Base-by-base conservation (phyloP, 2,113 vertebrate species). In the Ictalurus punctatus region DNA sequence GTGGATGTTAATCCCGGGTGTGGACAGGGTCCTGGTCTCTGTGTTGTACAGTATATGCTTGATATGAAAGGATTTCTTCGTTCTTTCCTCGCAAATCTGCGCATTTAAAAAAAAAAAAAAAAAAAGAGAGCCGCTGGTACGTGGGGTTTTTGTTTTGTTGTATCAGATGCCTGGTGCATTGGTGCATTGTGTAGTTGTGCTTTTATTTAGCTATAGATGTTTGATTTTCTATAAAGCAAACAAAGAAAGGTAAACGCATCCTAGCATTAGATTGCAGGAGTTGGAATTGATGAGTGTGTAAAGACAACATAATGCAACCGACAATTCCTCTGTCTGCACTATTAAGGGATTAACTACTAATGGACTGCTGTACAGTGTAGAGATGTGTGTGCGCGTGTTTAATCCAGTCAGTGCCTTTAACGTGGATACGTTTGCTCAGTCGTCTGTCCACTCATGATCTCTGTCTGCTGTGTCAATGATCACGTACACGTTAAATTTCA, bases 151-250 rank as follows among this genome's bases (percentile, higher is more conserved):
- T 54, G 78, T 56, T 19, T n/a, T 56, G 48, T 54, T 14, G 0
- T 54, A n/a, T 80, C 27, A n/a, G 78, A 80, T 30, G 44, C 25
- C 23, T 25, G 74, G 74, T 13, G 27, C 74, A 83, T 83, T 56
- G 84, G 54, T 44, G 27, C 67, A 44, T 87, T 78, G 48, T 73
- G 19, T 89, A 90, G 87, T 67, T 85, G 30, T 44, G 34, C 67
- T 37, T 91, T 90, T 85, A 61, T 30, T 61, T n/a, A 81, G 65
- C 83, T 63, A 83, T 86, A 48, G 44, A 48, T 6, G 44, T 48
- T 48, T 48, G 81, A 56, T 56, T 65, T 14, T 63, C 1, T 25
- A 6, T 25, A 23, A 44, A 1, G 59, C 6, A 21, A 67, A 67
- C 40, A 52, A 67, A 52, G 30, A 52, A 27, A 67, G 40, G 30